Base-by-base conservation (phyloP, 2,797 vertebrate genomes). In the Mus caroli region DNA sequence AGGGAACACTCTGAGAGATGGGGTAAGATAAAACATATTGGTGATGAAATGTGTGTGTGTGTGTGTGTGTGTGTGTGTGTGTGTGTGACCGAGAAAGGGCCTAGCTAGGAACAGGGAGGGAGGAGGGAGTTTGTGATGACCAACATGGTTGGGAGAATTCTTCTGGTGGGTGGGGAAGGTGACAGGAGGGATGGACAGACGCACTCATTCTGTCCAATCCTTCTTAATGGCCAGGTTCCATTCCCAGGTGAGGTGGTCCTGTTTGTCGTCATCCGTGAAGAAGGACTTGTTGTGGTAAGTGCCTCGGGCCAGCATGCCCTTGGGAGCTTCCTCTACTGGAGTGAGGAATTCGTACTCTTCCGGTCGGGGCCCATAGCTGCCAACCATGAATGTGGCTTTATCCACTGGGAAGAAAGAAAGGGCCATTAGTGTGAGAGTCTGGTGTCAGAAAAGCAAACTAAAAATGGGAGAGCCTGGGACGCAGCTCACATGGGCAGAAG, bases 151-250 rank as follows among this genome's bases (percentile, higher is more conserved):
- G n/a, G 73, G 46, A 84, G 78, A 37, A 1, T 85, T 84, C 83
- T 95, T 91, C 77, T n/a, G 31, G 75, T 93, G 95, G 91, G 50
- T 93, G 95, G 90, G 83, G 92, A 46, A 93, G 92, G 90, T 0
- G 6, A 82, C 96, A 91, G 94, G 93, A 94, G 94, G 88, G 80
- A 88, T 46, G 92, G 95, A 96, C 40, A 92, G 71, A 62, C 80
- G 73, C n/a, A 6, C 92, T 98, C 97, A 99, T 97, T 99, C 99
- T 86, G 98, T 98, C 99, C 99, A 99, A 60, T 99, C 99, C 95
- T 99, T 99, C 97, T 99, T 99, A 96, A 99, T 99, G 97, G 98
- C 98, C 98, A 99, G 98, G 95, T 98, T 99, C 99, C 99, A 99
- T 50, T 99, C 99, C 99, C 99, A 99, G 96, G 98, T 99, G 83